A percentile compares a stretch with the other conserved stretches of the same genome.
Conservation (phyloP, 1,140 invertebrate species). For the Lucilia sericata region DNA sequence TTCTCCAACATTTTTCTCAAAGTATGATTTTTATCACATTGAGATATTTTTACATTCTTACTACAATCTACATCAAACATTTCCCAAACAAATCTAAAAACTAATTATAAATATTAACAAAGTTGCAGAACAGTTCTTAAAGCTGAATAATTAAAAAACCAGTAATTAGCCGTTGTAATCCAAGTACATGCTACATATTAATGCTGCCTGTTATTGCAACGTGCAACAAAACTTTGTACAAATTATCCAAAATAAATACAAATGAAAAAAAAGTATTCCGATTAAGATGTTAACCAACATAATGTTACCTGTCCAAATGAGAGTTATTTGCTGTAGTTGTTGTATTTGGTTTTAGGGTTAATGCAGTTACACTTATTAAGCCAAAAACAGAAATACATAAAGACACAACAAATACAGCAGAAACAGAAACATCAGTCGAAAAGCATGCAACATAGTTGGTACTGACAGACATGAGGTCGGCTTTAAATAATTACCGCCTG, state of each 20-base stretch:
- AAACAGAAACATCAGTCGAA: constrained; percentile 13
- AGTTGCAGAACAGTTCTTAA: neutral
- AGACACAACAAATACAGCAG: no score
- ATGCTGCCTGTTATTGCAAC: neutral
- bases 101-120: neutral
- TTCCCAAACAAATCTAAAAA: no score
- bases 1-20: no score
- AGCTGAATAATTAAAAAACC: constrained; percentile 10
- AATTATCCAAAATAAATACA: constrained; percentile 6
- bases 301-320: constrained; percentile 47
- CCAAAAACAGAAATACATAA: neutral
- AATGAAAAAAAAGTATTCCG: neutral
- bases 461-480: constrained; percentile 49
- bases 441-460: constrained; percentile 39
- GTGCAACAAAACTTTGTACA: constrained; percentile 22
- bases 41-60: no score
- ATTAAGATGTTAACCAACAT: constrained; percentile 48
- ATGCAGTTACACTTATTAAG: constrained; percentile 21
- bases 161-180: neutral
- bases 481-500: constrained; percentile 44
- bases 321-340: neutral
- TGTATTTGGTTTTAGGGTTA: constrained; percentile 16
- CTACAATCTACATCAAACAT: no score
- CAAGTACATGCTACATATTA: no score
- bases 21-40: no score